Evolutionary conservation across 2,888 invertebrate species (phyloP), one percentile per base, ranked within the genome.

Genomic region (Lepidochrysops patricia): DNA sequence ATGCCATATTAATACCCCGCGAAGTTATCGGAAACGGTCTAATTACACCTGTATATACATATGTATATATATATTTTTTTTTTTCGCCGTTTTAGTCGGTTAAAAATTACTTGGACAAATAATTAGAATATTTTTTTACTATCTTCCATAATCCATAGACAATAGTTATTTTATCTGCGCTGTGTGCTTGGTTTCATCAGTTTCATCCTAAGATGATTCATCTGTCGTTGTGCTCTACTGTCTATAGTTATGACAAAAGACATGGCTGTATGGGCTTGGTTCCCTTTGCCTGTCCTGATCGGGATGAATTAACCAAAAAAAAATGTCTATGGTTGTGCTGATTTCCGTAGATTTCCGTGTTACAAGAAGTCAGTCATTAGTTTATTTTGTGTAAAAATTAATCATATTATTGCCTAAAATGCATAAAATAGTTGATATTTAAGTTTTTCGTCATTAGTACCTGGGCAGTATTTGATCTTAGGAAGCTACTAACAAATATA

Each of bases 321-420:
- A 9, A 7, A 29, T 58, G 60, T 63, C 64, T 65, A 61, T 64
- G 62, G 70, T 69, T 74, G 71, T 67, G 72, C 74, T 74, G 74
- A 77, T 77, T 70, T 68, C 61, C 65, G 68, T 66, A 68, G 68
- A 69, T 71, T 82, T 80, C 75, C 76, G 76, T 83, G 80, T 83
- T 85, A 82, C 80, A 82, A 78, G 76, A 79, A 74, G 77, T 74
- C 75, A 72, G 71, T 64, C 66, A 72, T 71, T 70, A 72, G 67
- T 65, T 66, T 72, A 63, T 61, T 61, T 65, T 50, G 34, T 62
- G 57, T 60, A 63, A 57, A 61, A 57, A 57, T 57, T 62, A 61
- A 6, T n/a, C n/a, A n/a, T n/a, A 26, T 34, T 58, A 57, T 61
- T 63, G 61, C 49, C 23, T 50, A 60, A 58, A 58, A 58, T 25